Percentiles rank a stretch among this genome's conserved stretches.
Evolutionary conservation across 2,113 vertebrate genomes (phyloP).

Genomic region (Chionodraco myersi): DNA sequence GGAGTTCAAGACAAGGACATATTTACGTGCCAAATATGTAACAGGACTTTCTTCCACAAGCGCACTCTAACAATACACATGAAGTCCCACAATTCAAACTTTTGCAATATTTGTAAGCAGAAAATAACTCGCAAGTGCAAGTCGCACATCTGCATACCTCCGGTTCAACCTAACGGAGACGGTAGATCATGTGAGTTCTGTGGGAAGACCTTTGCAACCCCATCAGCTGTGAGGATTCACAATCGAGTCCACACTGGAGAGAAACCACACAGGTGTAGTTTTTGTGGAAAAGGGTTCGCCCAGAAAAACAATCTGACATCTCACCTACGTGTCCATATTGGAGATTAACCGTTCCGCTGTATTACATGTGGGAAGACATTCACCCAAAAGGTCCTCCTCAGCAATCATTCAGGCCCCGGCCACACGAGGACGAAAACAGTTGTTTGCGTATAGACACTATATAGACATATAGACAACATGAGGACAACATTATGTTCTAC

Average conservation of each 20-base stretch:
- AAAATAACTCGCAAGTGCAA: slow-evolving; percentile 60
- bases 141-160: slow-evolving; percentile 60
- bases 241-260: slow-evolving; percentile 77
- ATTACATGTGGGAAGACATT: slow-evolving; percentile 73
- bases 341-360: slow-evolving; percentile 76
- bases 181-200: slow-evolving; percentile 67
- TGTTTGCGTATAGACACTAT: too few relatives aligned
- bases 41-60: slow-evolving; percentile 68
- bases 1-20: slow-evolving; percentile 15
- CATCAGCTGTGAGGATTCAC: slow-evolving; percentile 72
- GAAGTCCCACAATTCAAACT: slow-evolving; percentile 71
- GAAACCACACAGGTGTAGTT: slow-evolving; percentile 68
- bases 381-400: slow-evolving; percentile 76
- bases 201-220: slow-evolving; percentile 73
- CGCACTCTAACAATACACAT: slow-evolving; percentile 73
- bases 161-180: background rate
- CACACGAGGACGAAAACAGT: too few relatives aligned
- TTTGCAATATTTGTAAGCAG: slow-evolving; percentile 71
- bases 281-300: slow-evolving; percentile 75
- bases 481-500: background rate
- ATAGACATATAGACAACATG: too few relatives aligned
- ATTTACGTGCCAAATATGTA: slow-evolving; percentile 68
- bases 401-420: slow-evolving; percentile 39
- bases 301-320: slow-evolving; percentile 79
- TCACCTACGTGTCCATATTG: slow-evolving; percentile 78